phyloP scores from a whole-genome alignment of 2,888 invertebrate species.

The Athetis lepigone region DNA sequence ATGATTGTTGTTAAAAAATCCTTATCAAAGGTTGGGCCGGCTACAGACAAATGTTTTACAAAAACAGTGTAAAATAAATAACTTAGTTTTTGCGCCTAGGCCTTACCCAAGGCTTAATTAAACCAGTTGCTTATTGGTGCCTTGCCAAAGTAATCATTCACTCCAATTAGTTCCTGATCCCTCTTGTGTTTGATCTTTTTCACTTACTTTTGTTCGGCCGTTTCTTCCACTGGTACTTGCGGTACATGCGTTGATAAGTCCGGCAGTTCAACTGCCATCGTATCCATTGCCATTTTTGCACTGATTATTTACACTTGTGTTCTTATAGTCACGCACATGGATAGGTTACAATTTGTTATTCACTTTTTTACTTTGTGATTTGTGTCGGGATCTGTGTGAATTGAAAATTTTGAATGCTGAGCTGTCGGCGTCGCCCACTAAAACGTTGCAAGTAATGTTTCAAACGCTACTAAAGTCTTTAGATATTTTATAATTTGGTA shows the following conservation, averaged over 20 bases:
- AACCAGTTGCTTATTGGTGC: conserved; percentile 53
- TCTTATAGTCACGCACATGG: conserved; percentile 62
- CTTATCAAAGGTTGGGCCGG: background rate
- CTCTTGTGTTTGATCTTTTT: conserved; percentile 1
- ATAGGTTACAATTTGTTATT: conserved; percentile 30
- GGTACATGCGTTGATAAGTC: conserved; percentile 82
- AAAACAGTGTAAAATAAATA: conserved; percentile 1
- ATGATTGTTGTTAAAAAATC: no score
- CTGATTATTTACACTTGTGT: conserved; percentile 65
- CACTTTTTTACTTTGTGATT: conserved; percentile 18
- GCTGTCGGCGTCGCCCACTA: background rate
- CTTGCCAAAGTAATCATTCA: conserved; percentile 37
- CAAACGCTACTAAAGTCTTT: conserved; percentile 10
- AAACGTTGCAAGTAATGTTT: conserved; percentile 14
- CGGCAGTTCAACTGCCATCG: conserved; percentile 89
- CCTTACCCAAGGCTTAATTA: conserved; percentile 24
- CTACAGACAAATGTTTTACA: background rate
- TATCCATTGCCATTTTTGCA: conserved; percentile 87
- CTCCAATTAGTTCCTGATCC: conserved; percentile 18
- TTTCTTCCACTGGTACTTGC: conserved; percentile 81
- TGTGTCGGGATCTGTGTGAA: background rate
- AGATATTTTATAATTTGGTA: background rate
- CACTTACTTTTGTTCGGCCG: conserved; percentile 88
- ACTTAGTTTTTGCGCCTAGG: conserved; percentile 3
- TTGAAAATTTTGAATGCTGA: conserved; percentile 1